A percentile compares a stretch with the other conserved stretches of the same genome.
phyloP scores from a whole-genome alignment of 2,888 invertebrate species.

The Diploptera punctata region DNA sequence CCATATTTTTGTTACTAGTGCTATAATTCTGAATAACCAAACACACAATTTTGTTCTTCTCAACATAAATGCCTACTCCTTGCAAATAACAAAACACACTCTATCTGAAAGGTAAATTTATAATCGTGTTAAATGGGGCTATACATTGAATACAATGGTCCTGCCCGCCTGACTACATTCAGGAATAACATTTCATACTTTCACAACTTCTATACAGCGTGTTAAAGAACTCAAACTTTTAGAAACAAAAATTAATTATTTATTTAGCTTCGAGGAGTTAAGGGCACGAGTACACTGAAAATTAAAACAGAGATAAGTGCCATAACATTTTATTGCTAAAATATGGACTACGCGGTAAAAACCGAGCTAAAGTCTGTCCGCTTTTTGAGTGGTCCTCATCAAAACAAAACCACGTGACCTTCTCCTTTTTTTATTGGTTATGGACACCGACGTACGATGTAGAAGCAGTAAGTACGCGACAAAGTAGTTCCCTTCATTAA shows the following conservation, averaged over 20 bases:
- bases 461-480: too few relatives aligned
- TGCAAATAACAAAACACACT: background rate
- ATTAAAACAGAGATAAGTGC: too few relatives aligned
- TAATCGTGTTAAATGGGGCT: background rate
- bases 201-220: background rate
- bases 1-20: conserved; percentile 21
- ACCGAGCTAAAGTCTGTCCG: too few relatives aligned
- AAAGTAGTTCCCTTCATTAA: too few relatives aligned
- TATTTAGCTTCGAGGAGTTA: background rate
- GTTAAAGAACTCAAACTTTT: background rate
- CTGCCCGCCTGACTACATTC: background rate
- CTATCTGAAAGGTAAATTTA: background rate
- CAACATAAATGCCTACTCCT: background rate
- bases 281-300: background rate
- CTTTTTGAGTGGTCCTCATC: too few relatives aligned
- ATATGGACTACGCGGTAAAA: too few relatives aligned
- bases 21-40: conserved; percentile 14
- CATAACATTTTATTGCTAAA: too few relatives aligned
- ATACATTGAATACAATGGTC: background rate
- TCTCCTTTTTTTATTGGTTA: too few relatives aligned
- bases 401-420: too few relatives aligned
- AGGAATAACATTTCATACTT: background rate
- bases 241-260: background rate
- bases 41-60: conserved; percentile 15
- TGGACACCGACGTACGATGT: too few relatives aligned